Evolutionary conservation across 2,113 vertebrate species (phyloP), one percentile per base, ranked within the genome.

Genomic region (Camelus bactrianus): DNA sequence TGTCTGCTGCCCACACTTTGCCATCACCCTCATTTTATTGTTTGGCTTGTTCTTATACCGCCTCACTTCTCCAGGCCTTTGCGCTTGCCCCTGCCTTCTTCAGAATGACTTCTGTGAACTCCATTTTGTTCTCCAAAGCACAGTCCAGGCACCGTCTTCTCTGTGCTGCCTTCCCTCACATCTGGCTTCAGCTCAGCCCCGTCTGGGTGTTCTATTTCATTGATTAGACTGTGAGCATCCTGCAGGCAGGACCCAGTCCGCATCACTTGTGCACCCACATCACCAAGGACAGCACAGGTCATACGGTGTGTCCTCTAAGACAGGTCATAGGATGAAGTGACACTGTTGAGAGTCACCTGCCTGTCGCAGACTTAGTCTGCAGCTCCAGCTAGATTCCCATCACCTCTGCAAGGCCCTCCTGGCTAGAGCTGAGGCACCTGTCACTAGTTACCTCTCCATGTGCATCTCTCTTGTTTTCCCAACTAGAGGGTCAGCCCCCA

Each of bases 191-290:
- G 65, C 38, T 19, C 5, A 54, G 80, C 1, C 20, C 50, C 60
- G 81, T 76, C 70, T 0, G 0, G 26, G 3, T 0, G 0, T 28
- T 52, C 30, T 46, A 19, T 5, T 62, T 48, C 38, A 13, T 3
- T n/a, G 26, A 91, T n/a, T 4, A 32, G 48, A 82, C 50, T 8
- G 8, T 14, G 70, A 93, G 86, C 15, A 42, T 38, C 62, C 64
- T 20, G 35, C 0, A 13, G 77, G 60, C 82, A 64, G 89, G 42
- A 13, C 87, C 1, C 0, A 69, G 28, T 32, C 52, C 50, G 16
- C 1, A 3, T 70, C 28, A 65, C 13, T 79, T 70, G 13, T 30
- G 32, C 26, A 20, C 28, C 22, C 54, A 26, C 22, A 6, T 32
- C 13, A 8, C 52, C 52, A 30, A 24, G 26, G 60, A 32, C 3